These are phyloP conservation scores for Ptyas mucosa DNA, from an alignment of 2,113 vertebrate species.

Conservation along the genomic window DNA sequence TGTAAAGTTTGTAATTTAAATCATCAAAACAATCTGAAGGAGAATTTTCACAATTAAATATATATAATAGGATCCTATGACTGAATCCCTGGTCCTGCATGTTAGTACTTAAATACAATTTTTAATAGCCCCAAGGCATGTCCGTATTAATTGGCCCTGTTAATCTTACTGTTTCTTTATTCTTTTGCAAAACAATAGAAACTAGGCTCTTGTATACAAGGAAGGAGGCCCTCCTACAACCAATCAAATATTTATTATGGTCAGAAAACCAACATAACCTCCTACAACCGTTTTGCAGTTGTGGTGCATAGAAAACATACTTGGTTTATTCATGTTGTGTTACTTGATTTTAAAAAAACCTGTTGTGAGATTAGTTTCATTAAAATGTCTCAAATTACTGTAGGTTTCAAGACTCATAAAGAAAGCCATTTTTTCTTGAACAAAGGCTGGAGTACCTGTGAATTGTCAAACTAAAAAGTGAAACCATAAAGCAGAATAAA, in stretches of 20 bases:
- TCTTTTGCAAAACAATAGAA: constrained; percentile 1
- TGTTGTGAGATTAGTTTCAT: constrained; percentile 25
- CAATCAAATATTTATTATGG: not conserved
- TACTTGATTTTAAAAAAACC: constrained; percentile 26
- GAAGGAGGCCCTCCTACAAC: not conserved
- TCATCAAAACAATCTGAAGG: not conserved
- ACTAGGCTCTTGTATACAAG: not conserved
- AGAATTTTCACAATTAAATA: not conserved
- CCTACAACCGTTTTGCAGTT: not conserved
- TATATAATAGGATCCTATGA: not conserved
- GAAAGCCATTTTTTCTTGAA: constrained; percentile 17
- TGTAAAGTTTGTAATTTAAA: not conserved
- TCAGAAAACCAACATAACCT: not conserved
- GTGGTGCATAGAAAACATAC: not conserved
- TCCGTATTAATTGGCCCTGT: not conserved
- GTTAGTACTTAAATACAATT: not conserved
- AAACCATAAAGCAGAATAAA: constrained; percentile 34
- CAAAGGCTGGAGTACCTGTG: constrained; percentile 29
- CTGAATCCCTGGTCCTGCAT: not conserved
- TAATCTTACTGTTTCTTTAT: not conserved
- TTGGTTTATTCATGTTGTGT: not conserved
- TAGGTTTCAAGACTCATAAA: constrained; percentile 35
- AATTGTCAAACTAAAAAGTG: constrained; percentile 27
- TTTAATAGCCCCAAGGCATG: not conserved
- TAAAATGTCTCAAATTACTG: constrained; percentile 30